Evolutionary conservation across 2,113 vertebrate genomes (phyloP).

Genomic region (zebrafish (Danio rerio)): DNA sequence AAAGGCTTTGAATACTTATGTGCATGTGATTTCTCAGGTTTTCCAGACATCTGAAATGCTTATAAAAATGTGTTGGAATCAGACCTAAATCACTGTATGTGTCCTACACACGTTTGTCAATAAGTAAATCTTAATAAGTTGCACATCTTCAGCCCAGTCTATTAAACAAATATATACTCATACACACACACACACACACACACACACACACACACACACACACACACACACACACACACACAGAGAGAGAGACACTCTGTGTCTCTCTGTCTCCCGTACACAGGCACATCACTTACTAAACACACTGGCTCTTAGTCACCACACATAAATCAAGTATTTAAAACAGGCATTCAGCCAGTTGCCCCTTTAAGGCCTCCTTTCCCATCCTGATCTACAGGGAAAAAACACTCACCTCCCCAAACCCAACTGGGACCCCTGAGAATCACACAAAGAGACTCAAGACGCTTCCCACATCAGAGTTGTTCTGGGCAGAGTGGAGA

Average conservation of each 20-base stretch:
- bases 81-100: background rate
- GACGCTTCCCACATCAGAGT: slow-evolving; percentile 48
- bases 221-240: background rate
- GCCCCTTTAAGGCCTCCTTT: slow-evolving; percentile 46
- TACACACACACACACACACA: background rate
- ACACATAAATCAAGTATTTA: slow-evolving; percentile 55
- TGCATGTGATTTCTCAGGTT: too few species aligned
- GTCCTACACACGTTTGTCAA: slow-evolving; percentile 10
- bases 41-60: background rate
- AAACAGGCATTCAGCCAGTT: slow-evolving; percentile 45
- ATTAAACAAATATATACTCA: slow-evolving; percentile 18
- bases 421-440: slow-evolving; percentile 30
- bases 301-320: slow-evolving; percentile 30
- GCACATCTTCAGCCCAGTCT: slow-evolving; percentile 18
- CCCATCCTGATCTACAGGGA: slow-evolving; percentile 39
- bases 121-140: slow-evolving; percentile 36
- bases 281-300: slow-evolving; percentile 29
- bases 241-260: too few species aligned
- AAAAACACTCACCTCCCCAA: slow-evolving; percentile 24
- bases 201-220: background rate
- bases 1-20: too few species aligned
- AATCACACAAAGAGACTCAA: slow-evolving; percentile 40
- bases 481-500: slow-evolving; percentile 38
- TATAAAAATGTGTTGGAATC: background rate
- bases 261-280: background rate